Conservation (phyloP, 2,113 vertebrate genomes). For the Spheniscus mendiculus region DNA sequence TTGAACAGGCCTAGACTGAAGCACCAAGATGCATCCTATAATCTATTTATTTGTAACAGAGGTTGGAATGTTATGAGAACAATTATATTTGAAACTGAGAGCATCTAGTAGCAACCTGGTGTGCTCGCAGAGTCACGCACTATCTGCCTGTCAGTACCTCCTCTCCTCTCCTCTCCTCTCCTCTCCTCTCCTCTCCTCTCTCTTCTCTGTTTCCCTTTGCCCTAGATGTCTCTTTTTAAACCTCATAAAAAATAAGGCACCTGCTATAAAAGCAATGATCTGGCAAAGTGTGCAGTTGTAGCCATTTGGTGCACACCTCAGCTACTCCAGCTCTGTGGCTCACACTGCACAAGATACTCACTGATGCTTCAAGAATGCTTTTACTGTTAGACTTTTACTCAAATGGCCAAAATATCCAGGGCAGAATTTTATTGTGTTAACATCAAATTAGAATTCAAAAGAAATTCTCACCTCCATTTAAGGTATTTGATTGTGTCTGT, state of each 20-base stretch:
- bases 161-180: neutral
- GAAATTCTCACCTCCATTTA: neutral
- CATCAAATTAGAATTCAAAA: neutral
- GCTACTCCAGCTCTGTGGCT: neutral
- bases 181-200: neutral
- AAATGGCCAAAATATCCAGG: neutral
- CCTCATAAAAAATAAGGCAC: neutral
- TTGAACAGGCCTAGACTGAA: neutral
- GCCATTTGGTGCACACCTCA: neutral
- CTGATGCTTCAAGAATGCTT: neutral
- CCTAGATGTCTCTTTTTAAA: conserved; percentile 6
- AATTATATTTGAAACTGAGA: neutral
- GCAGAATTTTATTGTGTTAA: neutral
- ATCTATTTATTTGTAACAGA: neutral
- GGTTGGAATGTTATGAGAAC: neutral
- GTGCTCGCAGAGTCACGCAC: neutral
- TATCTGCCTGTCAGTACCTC: neutral
- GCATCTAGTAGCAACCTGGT: neutral
- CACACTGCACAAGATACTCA: neutral
- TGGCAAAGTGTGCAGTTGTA: neutral
- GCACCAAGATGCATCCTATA: neutral
- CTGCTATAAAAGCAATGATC: conserved; percentile 2
- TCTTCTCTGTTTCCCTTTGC: neutral
- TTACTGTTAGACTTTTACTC: neutral
- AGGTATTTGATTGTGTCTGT: neutral